Conservation (phyloP, 2,888 invertebrate genomes). For the Drosophila kuntzei region DNA sequence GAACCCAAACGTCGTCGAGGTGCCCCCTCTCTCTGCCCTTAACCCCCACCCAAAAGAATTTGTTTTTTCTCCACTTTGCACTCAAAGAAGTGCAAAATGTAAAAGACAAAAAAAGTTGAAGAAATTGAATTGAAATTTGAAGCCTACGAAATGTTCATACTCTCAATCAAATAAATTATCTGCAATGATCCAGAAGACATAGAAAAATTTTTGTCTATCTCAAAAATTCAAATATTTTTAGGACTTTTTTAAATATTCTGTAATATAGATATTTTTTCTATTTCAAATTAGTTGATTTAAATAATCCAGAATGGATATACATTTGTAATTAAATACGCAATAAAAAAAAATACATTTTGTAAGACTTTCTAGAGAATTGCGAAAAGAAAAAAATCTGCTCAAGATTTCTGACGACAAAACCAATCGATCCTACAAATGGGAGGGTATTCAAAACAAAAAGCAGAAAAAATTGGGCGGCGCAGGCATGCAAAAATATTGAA, state of each 20-base stretch:
- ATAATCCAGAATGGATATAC: too few species aligned
- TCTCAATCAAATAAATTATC: background rate
- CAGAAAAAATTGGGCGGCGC: conserved; percentile 54
- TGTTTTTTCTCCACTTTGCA: conserved; percentile 72
- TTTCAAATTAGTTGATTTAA: too few species aligned
- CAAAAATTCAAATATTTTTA: background rate
- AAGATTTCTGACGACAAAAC: background rate
- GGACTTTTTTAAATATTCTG: too few species aligned
- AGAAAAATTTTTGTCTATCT: background rate
- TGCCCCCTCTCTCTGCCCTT: conserved; percentile 36
- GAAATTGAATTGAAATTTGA: conserved; percentile 47
- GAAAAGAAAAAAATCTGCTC: too few species aligned
- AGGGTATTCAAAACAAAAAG: conserved; percentile 36
- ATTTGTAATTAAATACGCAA: too few species aligned
- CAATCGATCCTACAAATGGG: background rate
- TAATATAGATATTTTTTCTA: too few species aligned
- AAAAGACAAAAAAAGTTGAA: conserved; percentile 55
- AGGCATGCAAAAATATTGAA: conserved; percentile 76
- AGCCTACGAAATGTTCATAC: conserved; percentile 28
- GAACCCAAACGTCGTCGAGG: conserved; percentile 76
- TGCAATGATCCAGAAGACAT: background rate
- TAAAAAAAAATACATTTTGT: too few species aligned
- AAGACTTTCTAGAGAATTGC: background rate
- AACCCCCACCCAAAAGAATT: conserved; percentile 44
- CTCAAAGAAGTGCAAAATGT: conserved; percentile 71